Base-by-base conservation (phyloP, 1,140 invertebrate species). In the Brachionus paranguensis region DNA sequence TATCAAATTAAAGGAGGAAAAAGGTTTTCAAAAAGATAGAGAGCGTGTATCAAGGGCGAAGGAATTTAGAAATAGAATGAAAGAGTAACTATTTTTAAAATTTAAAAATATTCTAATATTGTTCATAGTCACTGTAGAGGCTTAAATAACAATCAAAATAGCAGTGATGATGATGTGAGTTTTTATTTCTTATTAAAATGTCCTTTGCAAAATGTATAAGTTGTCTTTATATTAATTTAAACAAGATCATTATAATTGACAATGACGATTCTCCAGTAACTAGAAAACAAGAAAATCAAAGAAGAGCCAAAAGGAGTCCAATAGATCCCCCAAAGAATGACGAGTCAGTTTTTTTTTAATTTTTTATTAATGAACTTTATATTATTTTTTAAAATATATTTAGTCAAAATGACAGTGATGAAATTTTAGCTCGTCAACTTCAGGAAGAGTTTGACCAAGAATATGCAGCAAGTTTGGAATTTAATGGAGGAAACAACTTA, bases 161-260 rank as follows among this genome's bases (percentile, higher is more conserved):
- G 14, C 20, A 43, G 43, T 45, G 72, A 76, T 24, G 20, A 47
- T 50, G 72, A 76, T 76, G 72, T 76, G 50, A 76, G 20, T 37
- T 76, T 37, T 37, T 53, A 27, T 50, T 50, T 76, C n/a, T 72
- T 24, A 41, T 41, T 43, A 72, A 72, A 20, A 72, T 43, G 37
- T n/a, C 17, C 6, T 7, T 72, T 11, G 6, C n/a, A 20, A 41
- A 7, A 17, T 72, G 11, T 72, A 72, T 43, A 8, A 72, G 68
- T 76, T 50, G 10, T 50, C 17, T 76, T 50, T 12, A 47, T 12
- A 24, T n/a, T 27, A 76, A 76, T 11, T 47, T 76, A 50, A 50
- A 76, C 12, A 76, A 76, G 72, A 50, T 76, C 6, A 76, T 76
- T 12, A 47, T 76, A 12, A 76, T 76, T 50, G 72, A 76, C 33